Evolutionary conservation across 2,888 invertebrate species (phyloP).

Genomic region (Parapristionchus giblindavisi): DNA sequence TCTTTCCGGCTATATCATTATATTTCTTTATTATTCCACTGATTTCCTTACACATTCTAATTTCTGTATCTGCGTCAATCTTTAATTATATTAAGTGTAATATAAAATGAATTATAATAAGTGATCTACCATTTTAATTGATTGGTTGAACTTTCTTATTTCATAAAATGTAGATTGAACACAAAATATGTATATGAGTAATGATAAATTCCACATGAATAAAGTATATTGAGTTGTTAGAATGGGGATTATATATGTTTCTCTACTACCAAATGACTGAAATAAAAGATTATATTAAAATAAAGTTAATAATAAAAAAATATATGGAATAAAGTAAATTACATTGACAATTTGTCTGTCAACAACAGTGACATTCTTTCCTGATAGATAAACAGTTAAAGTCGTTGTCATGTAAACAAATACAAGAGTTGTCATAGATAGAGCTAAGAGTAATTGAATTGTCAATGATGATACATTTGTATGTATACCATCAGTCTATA

Average conservation of each 20-base stretch:
- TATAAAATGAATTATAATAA: too few species aligned
- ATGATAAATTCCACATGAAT: constrained; percentile 20
- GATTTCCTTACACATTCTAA: background rate
- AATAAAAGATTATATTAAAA: background rate
- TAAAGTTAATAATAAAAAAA: background rate
- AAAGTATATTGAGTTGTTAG: constrained; percentile 9
- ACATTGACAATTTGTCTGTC: constrained; percentile 10
- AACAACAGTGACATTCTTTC: constrained; percentile 5
- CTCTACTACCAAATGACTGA: constrained; percentile 15
- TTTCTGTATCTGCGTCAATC: background rate
- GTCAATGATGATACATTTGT: background rate
- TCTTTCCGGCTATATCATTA: constrained; percentile 5
- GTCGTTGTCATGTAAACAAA: background rate
- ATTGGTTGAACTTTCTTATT: constrained; percentile 19
- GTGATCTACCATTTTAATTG: constrained; percentile 23
- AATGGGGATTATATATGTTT: constrained; percentile 11
- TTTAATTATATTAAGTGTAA: background rate
- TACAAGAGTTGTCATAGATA: constrained; percentile 5
- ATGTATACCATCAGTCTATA: constrained; percentile 11
- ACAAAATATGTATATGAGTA: constrained; percentile 21
- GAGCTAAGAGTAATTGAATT: constrained; percentile 3
- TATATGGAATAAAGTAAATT: background rate
- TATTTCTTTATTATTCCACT: constrained; percentile 24
- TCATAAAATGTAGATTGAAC: constrained; percentile 25
- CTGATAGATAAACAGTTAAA: background rate